Base-by-base conservation (phyloP, 2,113 vertebrate genomes). In the Gorsachius goisagi region DNA sequence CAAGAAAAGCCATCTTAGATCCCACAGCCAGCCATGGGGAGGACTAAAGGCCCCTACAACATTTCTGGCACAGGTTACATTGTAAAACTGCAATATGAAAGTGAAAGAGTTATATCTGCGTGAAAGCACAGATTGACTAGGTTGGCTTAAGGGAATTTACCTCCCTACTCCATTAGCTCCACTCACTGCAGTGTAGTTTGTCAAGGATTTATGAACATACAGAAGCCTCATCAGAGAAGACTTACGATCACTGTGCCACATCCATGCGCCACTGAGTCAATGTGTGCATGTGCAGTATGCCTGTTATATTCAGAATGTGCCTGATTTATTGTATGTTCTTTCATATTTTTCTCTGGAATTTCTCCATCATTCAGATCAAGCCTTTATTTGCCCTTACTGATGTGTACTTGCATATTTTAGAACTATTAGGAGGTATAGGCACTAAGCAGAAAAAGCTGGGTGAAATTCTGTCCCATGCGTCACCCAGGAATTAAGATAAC, bases 191-290 rank as follows among this genome's bases (percentile, higher is more conserved):
- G 62, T 14, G 35, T 62, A 90, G 84, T 77, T 87, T 87, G 35
- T 87, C 87, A 88, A 88, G 58, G 74, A 95, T 94, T 91, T 95
- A 78, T 85, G 85, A 91, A 91, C 67, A 72, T 47, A 35, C 33
- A 94, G 76, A 89, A 93, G 41, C 47, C n/a, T 89, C n/a, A 84
- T 94, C 80, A 89, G 30, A 89, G 58, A 90, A 90, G 78, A 90
- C 44, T 91, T 93, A 90, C 24, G 62, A 85, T 79, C 35, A 69
- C 58, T 79, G 15, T 60, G 85, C 62, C 74, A 76, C 44, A 60
- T 75, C 66, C 82, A 50, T 88, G 92, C 0, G 0, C 49, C 53
- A 64, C 74, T 72, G 74, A 82, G 60, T 44, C 71, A 76, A 64
- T 4, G 2, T 72, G 35, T 64, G 20, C 44, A 76, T 32, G 78